Conservation (phyloP, 2,113 vertebrate genomes). For the Natator depressus region DNA sequence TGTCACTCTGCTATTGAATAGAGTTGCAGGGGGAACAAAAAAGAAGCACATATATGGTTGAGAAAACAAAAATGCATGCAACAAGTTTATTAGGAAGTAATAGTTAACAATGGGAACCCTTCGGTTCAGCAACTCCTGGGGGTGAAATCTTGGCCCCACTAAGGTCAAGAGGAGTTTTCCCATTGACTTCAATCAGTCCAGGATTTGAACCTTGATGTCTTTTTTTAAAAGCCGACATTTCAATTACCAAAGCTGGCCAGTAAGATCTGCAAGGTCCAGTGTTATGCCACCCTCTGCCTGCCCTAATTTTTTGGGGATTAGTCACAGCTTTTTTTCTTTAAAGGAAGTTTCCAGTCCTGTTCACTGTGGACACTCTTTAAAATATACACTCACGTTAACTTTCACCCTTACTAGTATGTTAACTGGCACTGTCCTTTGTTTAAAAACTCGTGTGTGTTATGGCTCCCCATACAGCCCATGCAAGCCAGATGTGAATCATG, state of each 20-base stretch:
- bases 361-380: not conserved
- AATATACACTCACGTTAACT: not conserved
- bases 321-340: not conserved
- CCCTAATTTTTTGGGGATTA: not conserved
- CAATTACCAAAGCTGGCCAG: not conserved
- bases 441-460: not conserved
- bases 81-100: not conserved
- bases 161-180: not conserved
- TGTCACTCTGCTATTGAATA: not conserved
- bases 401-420: not conserved
- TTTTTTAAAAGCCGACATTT: not conserved
- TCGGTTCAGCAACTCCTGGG: not conserved
- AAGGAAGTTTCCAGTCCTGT: not conserved
- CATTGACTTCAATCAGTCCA: not conserved
- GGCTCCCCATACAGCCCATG: not conserved
- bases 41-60: not conserved
- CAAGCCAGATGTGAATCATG: not conserved
- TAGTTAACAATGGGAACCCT: not conserved
- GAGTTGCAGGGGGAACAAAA: not conserved
- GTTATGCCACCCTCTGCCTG: not conserved
- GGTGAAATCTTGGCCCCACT: not conserved
- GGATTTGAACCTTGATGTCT: not conserved
- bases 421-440: not conserved
- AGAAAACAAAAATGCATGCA: not conserved
- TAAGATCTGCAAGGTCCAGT: not conserved